Evolutionary conservation across 2,113 vertebrate species (phyloP).

Genomic region (Gymnogyps californianus): DNA sequence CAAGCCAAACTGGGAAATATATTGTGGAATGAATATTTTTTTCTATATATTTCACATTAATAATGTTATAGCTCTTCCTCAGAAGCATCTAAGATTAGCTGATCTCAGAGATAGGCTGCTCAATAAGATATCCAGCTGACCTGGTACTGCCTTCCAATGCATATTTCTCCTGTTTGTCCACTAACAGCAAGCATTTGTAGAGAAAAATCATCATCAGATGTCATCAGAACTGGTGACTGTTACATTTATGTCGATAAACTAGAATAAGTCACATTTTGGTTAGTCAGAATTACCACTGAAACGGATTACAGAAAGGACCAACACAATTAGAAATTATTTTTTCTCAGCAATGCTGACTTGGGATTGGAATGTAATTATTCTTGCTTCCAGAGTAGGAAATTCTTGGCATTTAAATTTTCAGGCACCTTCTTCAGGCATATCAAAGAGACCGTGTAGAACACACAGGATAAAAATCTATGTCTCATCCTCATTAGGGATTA

Average conservation of each 20-base stretch:
- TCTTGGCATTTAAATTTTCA: background rate
- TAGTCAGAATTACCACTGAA: background rate
- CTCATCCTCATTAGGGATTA: background rate
- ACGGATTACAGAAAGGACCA: background rate
- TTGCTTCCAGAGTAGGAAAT: background rate
- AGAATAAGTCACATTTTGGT: background rate
- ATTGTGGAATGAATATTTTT: background rate
- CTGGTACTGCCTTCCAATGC: background rate
- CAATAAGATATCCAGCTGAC: fast-evolving
- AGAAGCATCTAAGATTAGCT: background rate
- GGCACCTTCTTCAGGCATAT: background rate
- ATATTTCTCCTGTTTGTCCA: background rate
- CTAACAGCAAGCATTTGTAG: background rate
- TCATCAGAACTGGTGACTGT: background rate
- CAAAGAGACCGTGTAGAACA: background rate
- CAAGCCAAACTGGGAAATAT: background rate
- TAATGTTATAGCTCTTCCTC: background rate
- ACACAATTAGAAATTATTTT: background rate
- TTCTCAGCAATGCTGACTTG: background rate
- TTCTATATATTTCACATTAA: background rate
- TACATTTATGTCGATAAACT: background rate
- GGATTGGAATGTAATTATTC: background rate
- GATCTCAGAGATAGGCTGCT: background rate
- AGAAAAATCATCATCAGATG: background rate
- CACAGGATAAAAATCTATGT: background rate